phyloP scores from a whole-genome alignment of 2,113 vertebrate species.

The Sylvilagus bachmani region DNA sequence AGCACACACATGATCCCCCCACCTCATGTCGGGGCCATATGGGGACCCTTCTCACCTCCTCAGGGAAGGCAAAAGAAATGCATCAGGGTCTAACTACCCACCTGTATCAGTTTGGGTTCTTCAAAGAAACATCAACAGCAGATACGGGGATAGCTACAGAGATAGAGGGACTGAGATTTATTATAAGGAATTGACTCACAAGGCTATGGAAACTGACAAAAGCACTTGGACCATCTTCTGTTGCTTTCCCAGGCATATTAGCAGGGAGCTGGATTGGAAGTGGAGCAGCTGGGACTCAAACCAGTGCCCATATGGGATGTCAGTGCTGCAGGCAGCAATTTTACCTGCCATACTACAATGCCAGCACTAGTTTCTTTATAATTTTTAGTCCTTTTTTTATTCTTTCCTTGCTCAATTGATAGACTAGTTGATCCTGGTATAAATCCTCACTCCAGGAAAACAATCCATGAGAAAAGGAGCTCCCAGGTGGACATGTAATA shows the following conservation, averaged over 20 bases:
- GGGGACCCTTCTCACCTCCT: neutral
- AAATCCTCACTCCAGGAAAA: constrained; percentile 1
- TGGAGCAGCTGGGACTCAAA: too few relatives aligned
- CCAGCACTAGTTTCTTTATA: neutral
- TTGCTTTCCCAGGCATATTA: too few relatives aligned
- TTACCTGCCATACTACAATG: neutral
- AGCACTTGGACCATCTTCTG: too few relatives aligned
- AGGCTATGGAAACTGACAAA: too few relatives aligned
- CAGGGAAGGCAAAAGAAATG: neutral
- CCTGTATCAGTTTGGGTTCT: neutral
- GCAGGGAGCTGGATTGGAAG: too few relatives aligned
- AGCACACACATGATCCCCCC: neutral
- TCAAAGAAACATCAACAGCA: neutral
- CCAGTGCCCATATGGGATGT: too few relatives aligned
- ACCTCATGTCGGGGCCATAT: neutral
- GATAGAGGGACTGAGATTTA: neutral
- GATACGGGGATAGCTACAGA: neutral
- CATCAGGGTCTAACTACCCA: neutral
- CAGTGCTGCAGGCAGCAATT: too few relatives aligned
- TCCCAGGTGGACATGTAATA: neutral
- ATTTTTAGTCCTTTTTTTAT: constrained; percentile 23
- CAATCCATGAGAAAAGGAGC: neutral
- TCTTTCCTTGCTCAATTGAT: neutral
- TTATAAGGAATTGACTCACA: neutral
- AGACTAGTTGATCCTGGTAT: neutral